Evolutionary conservation across 2,113 vertebrate species (phyloP).

Genomic region (Podarcis cretensis): DNA sequence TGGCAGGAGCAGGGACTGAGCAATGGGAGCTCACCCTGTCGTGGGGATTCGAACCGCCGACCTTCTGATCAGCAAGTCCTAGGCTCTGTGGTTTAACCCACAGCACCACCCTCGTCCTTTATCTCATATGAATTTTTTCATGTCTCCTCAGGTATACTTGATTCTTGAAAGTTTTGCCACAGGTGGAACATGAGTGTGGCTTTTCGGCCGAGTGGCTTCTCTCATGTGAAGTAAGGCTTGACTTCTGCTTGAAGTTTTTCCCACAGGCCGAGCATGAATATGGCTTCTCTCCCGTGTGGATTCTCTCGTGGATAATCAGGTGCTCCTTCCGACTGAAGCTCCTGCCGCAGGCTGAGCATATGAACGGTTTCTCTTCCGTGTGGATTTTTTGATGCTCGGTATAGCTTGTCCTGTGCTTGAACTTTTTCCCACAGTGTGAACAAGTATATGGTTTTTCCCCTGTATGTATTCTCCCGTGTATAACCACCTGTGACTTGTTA

Average conservation of each 20-base stretch:
- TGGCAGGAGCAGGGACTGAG: too few relatives aligned
- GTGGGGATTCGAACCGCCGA: too few relatives aligned
- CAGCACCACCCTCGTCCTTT: background rate
- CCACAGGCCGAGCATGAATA: slow-evolving; percentile 63
- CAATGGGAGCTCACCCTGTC: too few relatives aligned
- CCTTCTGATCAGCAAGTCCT: too few relatives aligned
- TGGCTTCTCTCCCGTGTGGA: slow-evolving; percentile 59
- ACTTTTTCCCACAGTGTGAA: slow-evolving; percentile 54
- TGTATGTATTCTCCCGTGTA: slow-evolving; percentile 63
- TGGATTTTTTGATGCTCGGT: background rate
- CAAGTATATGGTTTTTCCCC: slow-evolving; percentile 60
- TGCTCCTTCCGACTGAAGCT: slow-evolving; percentile 60
- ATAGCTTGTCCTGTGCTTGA: slow-evolving; percentile 51
- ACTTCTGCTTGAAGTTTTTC: slow-evolving; percentile 59
- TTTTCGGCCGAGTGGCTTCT: slow-evolving; percentile 56
- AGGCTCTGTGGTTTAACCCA: too few relatives aligned
- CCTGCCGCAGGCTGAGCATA: slow-evolving; percentile 65
- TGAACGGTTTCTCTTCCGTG: background rate
- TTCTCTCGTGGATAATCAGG: slow-evolving; percentile 61
- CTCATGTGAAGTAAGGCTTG: slow-evolving; percentile 62
- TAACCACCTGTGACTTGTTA: slow-evolving; percentile 58
- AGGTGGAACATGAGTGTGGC: slow-evolving; percentile 45
- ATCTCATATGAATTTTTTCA: slow-evolving; percentile 3
- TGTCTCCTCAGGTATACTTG: slow-evolving; percentile 44
- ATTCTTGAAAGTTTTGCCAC: slow-evolving; percentile 46